A percentile compares a stretch with the other conserved stretches of the same genome.
Evolutionary conservation across 2,888 invertebrate genomes (phyloP).

Genomic region (Thymelicus lineola): DNA sequence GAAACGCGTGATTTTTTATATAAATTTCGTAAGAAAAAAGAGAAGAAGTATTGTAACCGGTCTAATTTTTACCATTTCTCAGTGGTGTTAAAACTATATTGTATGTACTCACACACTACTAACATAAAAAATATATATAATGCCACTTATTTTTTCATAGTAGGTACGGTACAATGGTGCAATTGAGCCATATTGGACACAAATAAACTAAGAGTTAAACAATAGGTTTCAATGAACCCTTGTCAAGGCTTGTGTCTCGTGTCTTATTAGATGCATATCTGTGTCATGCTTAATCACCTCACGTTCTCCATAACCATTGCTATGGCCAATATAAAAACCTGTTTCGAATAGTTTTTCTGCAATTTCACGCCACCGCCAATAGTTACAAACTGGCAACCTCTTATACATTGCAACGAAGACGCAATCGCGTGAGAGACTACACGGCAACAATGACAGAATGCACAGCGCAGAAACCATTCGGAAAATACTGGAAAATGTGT

Average conservation of each 20-base stretch:
- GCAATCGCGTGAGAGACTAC: slow-evolving; percentile 44
- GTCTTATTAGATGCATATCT: slow-evolving; percentile 22
- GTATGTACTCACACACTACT: too few relatives aligned
- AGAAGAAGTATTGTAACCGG: too few relatives aligned
- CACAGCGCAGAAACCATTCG: slow-evolving; percentile 1
- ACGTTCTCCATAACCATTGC: slow-evolving; percentile 23
- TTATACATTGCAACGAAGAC: slow-evolving; percentile 20
- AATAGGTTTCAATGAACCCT: slow-evolving; percentile 18
- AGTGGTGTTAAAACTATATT: too few relatives aligned
- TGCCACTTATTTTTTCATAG: slow-evolving; percentile 2
- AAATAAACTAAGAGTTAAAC: slow-evolving; percentile 26
- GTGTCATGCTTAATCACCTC: slow-evolving; percentile 13
- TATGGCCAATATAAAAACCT: slow-evolving; percentile 21
- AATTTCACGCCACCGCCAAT: slow-evolving; percentile 16
- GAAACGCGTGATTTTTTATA: too few relatives aligned
- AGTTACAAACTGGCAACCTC: slow-evolving; percentile 7
- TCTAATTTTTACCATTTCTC: too few relatives aligned
- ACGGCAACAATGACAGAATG: slow-evolving; percentile 30
- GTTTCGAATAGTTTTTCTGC: slow-evolving; percentile 14
- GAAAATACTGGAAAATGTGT: slow-evolving; percentile 27
- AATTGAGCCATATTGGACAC: slow-evolving; percentile 16
- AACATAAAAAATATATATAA: neutral
- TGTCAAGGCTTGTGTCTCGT: slow-evolving; percentile 4
- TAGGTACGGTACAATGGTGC: slow-evolving; percentile 22
- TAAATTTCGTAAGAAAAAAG: too few relatives aligned